A percentile compares a stretch with the other conserved stretches of the same genome.
These are phyloP conservation scores for Leptinotarsa lineolata DNA, from an alignment of 1,140 invertebrate species.

Conservation along the genomic window DNA sequence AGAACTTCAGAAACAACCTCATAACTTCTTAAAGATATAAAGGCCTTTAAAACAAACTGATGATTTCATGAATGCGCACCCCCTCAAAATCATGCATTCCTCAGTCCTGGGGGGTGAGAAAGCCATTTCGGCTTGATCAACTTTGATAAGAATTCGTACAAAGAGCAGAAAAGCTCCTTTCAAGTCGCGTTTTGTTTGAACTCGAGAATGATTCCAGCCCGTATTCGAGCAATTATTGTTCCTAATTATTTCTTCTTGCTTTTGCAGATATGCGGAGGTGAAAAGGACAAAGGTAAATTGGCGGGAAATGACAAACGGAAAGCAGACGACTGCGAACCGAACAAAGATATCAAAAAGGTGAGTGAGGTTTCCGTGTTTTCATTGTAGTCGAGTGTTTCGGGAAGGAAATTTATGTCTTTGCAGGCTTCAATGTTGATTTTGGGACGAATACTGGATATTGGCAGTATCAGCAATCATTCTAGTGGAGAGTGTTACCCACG, in stretches of 20 bases:
- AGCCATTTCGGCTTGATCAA: neutral
- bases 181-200: neutral
- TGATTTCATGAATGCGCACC: too few species aligned
- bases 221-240: conserved; percentile 14
- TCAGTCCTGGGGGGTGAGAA: neutral
- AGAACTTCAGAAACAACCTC: too few species aligned
- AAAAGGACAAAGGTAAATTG: conserved; percentile 65
- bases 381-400: neutral
- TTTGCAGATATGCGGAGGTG: conserved; percentile 51
- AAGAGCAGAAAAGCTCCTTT: neutral
- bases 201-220: neutral
- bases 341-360: conserved; percentile 75
- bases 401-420: too few species aligned
- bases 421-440: too few species aligned
- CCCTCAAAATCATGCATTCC: too few species aligned
- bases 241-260: conserved; percentile 32
- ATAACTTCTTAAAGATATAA: too few species aligned
- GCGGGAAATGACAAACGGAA: conserved; percentile 70
- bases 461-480: too few species aligned
- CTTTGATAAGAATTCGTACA: neutral
- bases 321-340: conserved; percentile 68
- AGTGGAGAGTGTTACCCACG: too few species aligned
- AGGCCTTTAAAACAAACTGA: too few species aligned
- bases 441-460: too few species aligned
- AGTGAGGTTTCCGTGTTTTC: conserved; percentile 27